phyloP scores from a whole-genome alignment of 2,113 vertebrate genomes.

The Junco hyemalis region DNA sequence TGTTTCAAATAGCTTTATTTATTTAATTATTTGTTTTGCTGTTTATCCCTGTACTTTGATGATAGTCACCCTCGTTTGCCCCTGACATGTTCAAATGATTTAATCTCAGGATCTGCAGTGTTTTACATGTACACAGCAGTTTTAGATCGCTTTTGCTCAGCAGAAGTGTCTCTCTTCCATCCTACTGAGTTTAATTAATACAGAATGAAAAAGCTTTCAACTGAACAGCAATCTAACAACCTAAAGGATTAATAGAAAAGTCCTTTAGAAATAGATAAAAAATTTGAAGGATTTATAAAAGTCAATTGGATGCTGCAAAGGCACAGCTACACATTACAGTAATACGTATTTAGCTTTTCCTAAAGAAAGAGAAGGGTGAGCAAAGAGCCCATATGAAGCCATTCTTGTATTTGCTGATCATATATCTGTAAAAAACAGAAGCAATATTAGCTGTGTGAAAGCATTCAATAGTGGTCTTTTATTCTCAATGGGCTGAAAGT shows the following conservation, averaged over 20 bases:
- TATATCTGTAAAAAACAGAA: background rate
- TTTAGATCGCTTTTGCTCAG: background rate
- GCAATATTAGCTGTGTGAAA: background rate
- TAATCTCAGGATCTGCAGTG: background rate
- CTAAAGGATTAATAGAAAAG: background rate
- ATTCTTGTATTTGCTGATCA: background rate
- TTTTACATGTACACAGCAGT: background rate
- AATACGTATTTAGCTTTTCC: background rate
- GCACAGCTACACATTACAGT: background rate
- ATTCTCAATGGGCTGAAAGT: background rate
- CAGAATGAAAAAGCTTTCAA: background rate
- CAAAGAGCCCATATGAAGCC: background rate
- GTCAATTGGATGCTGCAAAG: background rate
- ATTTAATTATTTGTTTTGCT: background rate
- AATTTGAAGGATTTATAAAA: background rate
- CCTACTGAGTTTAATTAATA: background rate
- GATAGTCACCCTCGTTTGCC: background rate
- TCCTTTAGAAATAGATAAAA: background rate
- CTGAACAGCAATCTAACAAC: background rate
- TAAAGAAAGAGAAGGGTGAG: background rate
- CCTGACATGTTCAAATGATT: background rate
- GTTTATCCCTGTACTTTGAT: background rate
- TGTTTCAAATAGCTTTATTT: background rate
- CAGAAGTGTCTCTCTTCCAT: background rate
- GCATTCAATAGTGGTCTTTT: background rate